Evolutionary conservation across 1,140 invertebrate genomes (phyloP).

Genomic region (Meloidogyne floridensis): DNA sequence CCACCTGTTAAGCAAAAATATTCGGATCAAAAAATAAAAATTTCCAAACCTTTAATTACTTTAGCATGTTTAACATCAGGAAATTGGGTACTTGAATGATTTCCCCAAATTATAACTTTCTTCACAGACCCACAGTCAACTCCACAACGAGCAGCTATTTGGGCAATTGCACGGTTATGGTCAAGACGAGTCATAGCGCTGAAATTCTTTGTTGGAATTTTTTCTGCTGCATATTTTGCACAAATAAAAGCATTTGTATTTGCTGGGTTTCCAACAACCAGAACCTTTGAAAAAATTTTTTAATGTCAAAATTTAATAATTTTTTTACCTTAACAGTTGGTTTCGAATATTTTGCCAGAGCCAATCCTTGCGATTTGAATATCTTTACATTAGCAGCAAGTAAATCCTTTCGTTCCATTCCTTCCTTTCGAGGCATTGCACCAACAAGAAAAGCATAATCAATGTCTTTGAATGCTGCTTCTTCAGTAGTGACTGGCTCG

Average conservation of each 20-base stretch:
- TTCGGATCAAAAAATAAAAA: background rate
- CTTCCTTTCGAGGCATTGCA: conserved; percentile 94
- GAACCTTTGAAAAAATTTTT: conserved; percentile 67
- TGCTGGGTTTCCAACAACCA: conserved; percentile 98
- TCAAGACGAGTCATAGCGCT: conserved; percentile 94
- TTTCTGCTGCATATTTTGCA: conserved; percentile 92
- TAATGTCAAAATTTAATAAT: background rate
- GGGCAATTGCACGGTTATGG: conserved; percentile 89
- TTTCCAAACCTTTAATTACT: conserved; percentile 57
- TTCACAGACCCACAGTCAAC: conserved; percentile 76
- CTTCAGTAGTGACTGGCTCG: conserved; percentile 82
- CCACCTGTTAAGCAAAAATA: conserved; percentile 41
- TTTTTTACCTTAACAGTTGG: conserved; percentile 84
- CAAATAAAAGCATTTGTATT: conserved; percentile 94
- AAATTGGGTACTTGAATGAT: conserved; percentile 97
- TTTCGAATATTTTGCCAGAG: conserved; percentile 86
- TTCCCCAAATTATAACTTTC: conserved; percentile 98
- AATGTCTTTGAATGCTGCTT: conserved; percentile 89
- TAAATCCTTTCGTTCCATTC: conserved; percentile 97
- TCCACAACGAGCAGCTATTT: conserved; percentile 71
- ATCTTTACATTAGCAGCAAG: conserved; percentile 96
- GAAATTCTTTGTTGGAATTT: conserved; percentile 93
- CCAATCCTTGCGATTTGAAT: conserved; percentile 89
- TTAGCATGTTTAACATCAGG: conserved; percentile 87
- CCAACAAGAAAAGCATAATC: conserved; percentile 97